Conservation (phyloP, 53 echinoderm and acorn worm genomes). For the Stichopus horrens region DNA sequence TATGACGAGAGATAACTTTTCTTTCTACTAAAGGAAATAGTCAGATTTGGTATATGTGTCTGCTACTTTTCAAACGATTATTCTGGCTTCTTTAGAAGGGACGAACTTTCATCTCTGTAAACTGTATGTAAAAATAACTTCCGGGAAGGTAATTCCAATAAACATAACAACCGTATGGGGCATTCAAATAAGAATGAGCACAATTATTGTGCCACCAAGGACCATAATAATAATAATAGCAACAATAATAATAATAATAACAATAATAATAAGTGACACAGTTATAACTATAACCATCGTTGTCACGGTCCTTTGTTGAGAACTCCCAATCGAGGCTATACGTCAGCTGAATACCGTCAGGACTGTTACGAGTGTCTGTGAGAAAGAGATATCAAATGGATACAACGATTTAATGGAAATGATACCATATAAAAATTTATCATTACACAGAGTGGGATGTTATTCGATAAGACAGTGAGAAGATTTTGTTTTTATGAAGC, state of each 20-base stretch:
- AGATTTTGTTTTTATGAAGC: no score
- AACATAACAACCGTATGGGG: not conserved
- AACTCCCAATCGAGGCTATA: slow-evolving; percentile 64
- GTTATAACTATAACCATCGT: slow-evolving; percentile 42
- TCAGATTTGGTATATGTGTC: no score
- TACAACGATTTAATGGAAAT: no score
- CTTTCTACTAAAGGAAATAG: no score
- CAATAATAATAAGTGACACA: slow-evolving; percentile 61
- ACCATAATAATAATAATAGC: slow-evolving; percentile 55
- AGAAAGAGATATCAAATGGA: not conserved
- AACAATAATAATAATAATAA: no score
- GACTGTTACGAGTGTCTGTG: not conserved
- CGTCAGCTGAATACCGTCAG: slow-evolving; percentile 57
- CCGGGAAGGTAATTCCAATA: slow-evolving; percentile 1
- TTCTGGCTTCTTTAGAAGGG: not conserved
- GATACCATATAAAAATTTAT: no score
- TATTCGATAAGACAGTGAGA: no score
- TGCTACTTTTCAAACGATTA: no score
- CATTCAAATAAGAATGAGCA: not conserved
- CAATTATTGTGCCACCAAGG: not conserved
- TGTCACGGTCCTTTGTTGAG: slow-evolving; percentile 73
- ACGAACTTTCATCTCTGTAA: not conserved
- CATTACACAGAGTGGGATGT: no score
- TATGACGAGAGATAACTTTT: no score
- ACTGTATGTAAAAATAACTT: not conserved